Evolutionary conservation across 2,113 vertebrate genomes (phyloP), one percentile per base, ranked within the genome.

Genomic region (Protomyctophum bolini): DNA sequence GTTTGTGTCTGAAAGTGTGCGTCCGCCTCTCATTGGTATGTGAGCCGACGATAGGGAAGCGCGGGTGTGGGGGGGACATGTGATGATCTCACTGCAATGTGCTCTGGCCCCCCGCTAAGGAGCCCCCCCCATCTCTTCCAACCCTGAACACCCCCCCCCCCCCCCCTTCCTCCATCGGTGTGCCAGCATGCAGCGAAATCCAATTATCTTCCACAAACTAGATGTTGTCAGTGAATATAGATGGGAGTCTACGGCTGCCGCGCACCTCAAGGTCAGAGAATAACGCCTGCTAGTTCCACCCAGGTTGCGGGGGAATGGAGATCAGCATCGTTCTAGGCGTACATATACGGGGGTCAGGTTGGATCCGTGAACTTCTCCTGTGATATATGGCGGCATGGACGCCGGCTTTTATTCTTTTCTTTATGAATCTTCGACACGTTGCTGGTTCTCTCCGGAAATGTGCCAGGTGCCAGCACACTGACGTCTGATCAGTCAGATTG

Each of bases 201-300:
- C 89, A 92, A 92, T 93, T 91, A 93, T 92, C 90, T 83, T 82
- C 80, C 66, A 81, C 85, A 84, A 91, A 88, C 83, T 81, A 76
- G 75, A 87, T 87, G 84, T 89, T 90, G 88, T 88, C 85, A 76
- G 80, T 91, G 91, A 92, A 91, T 92, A 89, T 91, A 90, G 87
- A 92, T 90, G 86, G 61, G 83, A 84, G 73, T 76, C 48, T 70
- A 58, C 58, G 81, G 80, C 70, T 21, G 21, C 21, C 21, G 21
- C 78, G 47, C n/a, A 72, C 78, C 86, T 86, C 80, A 91, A 92
- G 88, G 92, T 91, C 88, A 88, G 61, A 41, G 57, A 81, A 86
- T 83, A 78, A 68, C 65, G 29, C 73, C 77, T 87, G 58, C 67
- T 76, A 70, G 58, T 86, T 87, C 85, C 69, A 72, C 66, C 84